Evolutionary conservation across 2,888 invertebrate species (phyloP), one percentile per base, ranked within the genome.

Genomic region (Nemoura dubitans): DNA sequence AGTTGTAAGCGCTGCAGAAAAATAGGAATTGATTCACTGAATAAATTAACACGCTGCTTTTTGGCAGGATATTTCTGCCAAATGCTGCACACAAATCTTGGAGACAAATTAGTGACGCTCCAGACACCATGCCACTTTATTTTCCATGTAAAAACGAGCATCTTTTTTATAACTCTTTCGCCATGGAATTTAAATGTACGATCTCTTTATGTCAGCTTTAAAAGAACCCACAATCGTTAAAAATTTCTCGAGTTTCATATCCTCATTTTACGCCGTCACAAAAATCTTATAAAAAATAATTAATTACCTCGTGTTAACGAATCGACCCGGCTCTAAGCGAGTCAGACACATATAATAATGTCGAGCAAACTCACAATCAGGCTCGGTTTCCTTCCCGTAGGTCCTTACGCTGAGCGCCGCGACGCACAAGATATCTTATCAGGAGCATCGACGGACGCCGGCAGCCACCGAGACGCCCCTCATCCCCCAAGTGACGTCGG

Each of bases 401-500:
- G 84, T 84, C 28, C 84, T 84, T 25, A 91, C 92, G 5, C 89
- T 93, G 21, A 89, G 90, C 86, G 91, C 93, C n/a, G 91, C 91
- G 28, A 93, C 93, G 3, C 90, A 92, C 14, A 92, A 92, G 29
- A 92, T 92, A 26, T 92, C 92, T 1, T 92, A 92, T 78, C 90
- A 92, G 87, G 92, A 92, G 88, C 92, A 92, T 87, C 90, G 92
- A 76, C 90, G 92, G 86, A 92, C 91, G 27, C 42, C 86, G 85
- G 87, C 87, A 21, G 86, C 87, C 28, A 85, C 87, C 28, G 83
- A 86, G 42, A 80, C 87, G 36, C 81, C 87, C 28, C 27, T 42
- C 29, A 80, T 87, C 16, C 77, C 87, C 2, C 88, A 85, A 42
- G 87, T 88, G 78, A 84, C 87, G 42, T 87, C 88, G 21, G 76